Evolutionary conservation across 2,797 vertebrate species (phyloP), one percentile per base, ranked within the genome.

Genomic region (Oophaga sylvatica): DNA sequence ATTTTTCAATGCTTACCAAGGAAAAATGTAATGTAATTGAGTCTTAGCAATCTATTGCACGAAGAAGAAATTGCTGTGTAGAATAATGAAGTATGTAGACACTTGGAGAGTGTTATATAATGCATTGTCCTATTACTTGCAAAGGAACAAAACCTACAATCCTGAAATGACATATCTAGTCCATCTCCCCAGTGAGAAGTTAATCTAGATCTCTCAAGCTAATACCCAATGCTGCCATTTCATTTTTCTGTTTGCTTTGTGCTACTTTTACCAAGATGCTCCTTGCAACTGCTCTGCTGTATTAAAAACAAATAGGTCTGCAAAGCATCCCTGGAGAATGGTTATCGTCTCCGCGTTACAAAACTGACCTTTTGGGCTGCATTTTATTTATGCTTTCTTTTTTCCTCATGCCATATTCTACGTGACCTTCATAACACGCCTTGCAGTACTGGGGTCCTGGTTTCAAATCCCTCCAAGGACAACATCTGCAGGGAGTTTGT

Each of bases 101-200:
- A 60, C 16, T 19, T 20, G 81, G 67, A 73, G 60, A 77, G 45
- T 48, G 83, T 84, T 45, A 84, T 62, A 45, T 48, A 45, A 29
- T 65, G 76, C 31, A 62, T 26, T 63, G 83, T 19, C 71, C 35
- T 19, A 77, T 76, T 73, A 48, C 22, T 75, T n/a, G 17, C 71
- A 53, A 26, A 76, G 31, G 59, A 76, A 76, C 71, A 84, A 75
- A 77, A 45, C 71, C 71, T 84, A 84, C 59, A 76, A 26, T 65
- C 59, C 41, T 63, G 75, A 76, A 84, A 48, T 76, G 45, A 77
- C 31, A 76, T 45, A 84, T 76, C 71, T 84, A 84, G 83, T 75
- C 53, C 83, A 84, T 60, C 71, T 84, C 83, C 71, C 71, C 29
- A 22, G 70, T 20, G 83, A 77, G 60, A 62, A 63, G 17, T 84